These are phyloP conservation scores for Pygocentrus nattereri DNA, from an alignment of 2,797 vertebrate species.

Conservation along the genomic window DNA sequence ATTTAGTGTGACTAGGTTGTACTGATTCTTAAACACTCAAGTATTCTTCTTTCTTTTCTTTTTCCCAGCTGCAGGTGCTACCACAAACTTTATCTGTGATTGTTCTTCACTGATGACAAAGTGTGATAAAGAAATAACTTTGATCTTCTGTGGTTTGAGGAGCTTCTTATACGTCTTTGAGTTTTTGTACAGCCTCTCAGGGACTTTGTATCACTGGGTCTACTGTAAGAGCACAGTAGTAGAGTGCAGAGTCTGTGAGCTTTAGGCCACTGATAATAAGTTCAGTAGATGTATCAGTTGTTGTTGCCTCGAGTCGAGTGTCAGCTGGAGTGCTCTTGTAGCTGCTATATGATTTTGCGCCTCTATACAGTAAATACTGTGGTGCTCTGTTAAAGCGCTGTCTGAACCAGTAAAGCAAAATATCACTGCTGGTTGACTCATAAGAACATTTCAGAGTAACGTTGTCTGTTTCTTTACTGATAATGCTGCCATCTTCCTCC, in stretches of 20 bases:
- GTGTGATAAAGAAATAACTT: background rate
- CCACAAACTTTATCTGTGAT: background rate
- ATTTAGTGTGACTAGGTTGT: too few species aligned
- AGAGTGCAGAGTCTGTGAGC: background rate
- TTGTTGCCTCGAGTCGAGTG: background rate
- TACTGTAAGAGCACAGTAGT: background rate
- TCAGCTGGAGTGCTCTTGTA: background rate
- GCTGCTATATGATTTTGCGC: background rate
- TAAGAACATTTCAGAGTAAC: background rate
- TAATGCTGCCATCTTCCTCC: too few species aligned
- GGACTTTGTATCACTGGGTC: constrained; percentile 11
- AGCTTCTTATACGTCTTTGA: background rate
- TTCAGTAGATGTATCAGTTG: background rate
- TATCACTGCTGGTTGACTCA: background rate
- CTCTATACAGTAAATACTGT: background rate
- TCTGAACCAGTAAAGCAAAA: background rate
- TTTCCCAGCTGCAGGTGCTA: background rate
- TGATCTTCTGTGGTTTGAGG: background rate
- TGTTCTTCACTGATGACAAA: background rate
- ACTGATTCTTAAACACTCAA: too few species aligned
- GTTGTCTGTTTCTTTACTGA: background rate
- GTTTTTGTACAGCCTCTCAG: background rate
- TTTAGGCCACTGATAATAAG: background rate
- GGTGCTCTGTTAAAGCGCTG: too few species aligned
- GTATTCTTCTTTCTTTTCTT: background rate